phyloP scores from a whole-genome alignment of 2,797 vertebrate genomes.

The Australoheros facetus region DNA sequence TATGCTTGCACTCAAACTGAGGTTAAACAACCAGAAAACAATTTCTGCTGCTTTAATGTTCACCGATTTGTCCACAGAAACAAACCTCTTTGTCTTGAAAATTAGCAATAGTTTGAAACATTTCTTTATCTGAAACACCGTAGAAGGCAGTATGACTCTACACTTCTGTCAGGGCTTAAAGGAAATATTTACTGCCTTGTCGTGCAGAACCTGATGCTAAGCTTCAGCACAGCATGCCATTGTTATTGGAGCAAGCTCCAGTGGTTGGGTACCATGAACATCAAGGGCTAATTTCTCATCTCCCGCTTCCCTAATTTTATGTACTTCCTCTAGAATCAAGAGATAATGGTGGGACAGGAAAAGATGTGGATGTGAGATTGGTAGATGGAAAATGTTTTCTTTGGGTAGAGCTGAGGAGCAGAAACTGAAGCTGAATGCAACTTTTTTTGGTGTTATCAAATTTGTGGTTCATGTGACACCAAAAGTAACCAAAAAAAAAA shows the following conservation, averaged over 20 bases:
- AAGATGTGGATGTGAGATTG: conserved; percentile 37
- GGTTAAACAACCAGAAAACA: background rate
- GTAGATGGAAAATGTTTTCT: conserved; percentile 6
- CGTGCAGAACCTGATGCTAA: background rate
- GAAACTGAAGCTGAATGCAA: background rate
- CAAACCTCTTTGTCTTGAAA: background rate
- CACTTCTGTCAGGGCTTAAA: background rate
- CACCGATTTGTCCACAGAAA: background rate
- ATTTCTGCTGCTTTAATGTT: background rate
- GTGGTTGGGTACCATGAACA: conserved; percentile 30
- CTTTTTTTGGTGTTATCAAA: background rate
- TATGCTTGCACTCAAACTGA: background rate
- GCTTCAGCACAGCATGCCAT: background rate
- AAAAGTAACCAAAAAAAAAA: background rate
- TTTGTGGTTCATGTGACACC: background rate
- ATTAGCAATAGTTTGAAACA: background rate
- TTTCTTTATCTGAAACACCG: background rate
- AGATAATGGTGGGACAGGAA: conserved; percentile 38
- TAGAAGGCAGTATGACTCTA: background rate
- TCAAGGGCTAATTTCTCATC: conserved; percentile 40
- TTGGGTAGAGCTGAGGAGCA: background rate
- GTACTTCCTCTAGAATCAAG: conserved; percentile 53
- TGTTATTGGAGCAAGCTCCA: conserved; percentile 7
- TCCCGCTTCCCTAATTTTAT: conserved; percentile 55
- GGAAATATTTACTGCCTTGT: background rate